phyloP scores from a whole-genome alignment of 2,888 invertebrate genomes.

The Apamea crenata region DNA sequence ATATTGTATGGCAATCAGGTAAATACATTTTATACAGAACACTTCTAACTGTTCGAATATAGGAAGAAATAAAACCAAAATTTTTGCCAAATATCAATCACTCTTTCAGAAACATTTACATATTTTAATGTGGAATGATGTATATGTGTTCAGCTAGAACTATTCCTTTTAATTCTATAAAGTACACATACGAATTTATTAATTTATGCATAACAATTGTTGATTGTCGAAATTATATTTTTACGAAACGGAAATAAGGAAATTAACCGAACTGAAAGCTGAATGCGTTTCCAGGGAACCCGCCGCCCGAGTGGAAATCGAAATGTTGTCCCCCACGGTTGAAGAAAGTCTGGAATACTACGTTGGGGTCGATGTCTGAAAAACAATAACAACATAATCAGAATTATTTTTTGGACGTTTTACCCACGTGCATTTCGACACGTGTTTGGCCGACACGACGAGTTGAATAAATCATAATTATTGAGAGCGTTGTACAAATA shows the following conservation, averaged over 20 bases:
- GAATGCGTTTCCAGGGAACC: constrained; percentile 91
- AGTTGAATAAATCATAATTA: not conserved
- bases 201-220: constrained; percentile 59
- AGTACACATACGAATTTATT: constrained; percentile 61
- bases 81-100: constrained; percentile 50
- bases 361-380: constrained; percentile 95
- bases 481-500: not conserved
- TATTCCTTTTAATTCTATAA: constrained; percentile 60
- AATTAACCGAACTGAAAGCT: constrained; percentile 93
- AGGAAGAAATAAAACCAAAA: constrained; percentile 61
- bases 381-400: constrained; percentile 69
- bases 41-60: constrained; percentile 28
- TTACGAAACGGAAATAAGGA: constrained; percentile 35
- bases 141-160: constrained; percentile 61
- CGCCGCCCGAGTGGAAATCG: constrained; percentile 88
- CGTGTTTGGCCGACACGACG: too few species aligned
- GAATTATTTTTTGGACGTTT: not conserved
- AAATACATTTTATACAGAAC: constrained; percentile 29
- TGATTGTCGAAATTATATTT: constrained; percentile 53
- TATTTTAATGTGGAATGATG: constrained; percentile 71
- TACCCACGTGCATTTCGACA: not conserved
- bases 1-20: constrained; percentile 42
- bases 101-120: constrained; percentile 58
- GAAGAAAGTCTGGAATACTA: constrained; percentile 96
- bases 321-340: constrained; percentile 90